Conservation (phyloP, 2,113 vertebrate genomes). For the Castor canadensis region DNA sequence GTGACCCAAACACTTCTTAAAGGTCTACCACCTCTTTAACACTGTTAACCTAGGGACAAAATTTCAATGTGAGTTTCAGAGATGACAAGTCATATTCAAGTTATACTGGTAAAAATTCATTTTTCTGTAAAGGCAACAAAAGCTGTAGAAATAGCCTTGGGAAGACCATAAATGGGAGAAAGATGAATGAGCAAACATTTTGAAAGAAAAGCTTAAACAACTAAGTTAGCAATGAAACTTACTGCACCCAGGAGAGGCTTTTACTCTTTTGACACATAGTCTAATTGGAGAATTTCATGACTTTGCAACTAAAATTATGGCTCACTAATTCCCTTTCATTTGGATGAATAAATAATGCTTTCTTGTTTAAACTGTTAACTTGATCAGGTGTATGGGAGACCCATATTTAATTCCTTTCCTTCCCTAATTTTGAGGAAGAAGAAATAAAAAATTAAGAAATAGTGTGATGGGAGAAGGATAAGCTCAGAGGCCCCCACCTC, state of each 20-base stretch:
- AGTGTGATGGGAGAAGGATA: not conserved
- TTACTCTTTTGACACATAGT: not conserved
- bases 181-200: not conserved
- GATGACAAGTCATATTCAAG: no score
- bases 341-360: not conserved
- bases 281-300: not conserved
- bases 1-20: no score
- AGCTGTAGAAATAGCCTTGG: not conserved
- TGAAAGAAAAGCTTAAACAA: not conserved
- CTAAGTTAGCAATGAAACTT: not conserved
- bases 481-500: not conserved
- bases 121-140: not conserved
- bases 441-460: not conserved
- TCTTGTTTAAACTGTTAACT: not conserved
- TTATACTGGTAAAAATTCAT: not conserved
- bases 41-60: no score
- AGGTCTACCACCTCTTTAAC: no score
- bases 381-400: not conserved
- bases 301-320: not conserved
- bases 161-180: not conserved
- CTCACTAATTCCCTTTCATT: not conserved
- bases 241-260: not conserved
- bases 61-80: no score
- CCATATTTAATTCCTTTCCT: not conserved
- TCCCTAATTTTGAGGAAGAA: not conserved